Evolutionary conservation across 2,888 invertebrate species (phyloP), one percentile per base, ranked within the genome.

Genomic region (Hofmannophila pseudospretella): DNA sequence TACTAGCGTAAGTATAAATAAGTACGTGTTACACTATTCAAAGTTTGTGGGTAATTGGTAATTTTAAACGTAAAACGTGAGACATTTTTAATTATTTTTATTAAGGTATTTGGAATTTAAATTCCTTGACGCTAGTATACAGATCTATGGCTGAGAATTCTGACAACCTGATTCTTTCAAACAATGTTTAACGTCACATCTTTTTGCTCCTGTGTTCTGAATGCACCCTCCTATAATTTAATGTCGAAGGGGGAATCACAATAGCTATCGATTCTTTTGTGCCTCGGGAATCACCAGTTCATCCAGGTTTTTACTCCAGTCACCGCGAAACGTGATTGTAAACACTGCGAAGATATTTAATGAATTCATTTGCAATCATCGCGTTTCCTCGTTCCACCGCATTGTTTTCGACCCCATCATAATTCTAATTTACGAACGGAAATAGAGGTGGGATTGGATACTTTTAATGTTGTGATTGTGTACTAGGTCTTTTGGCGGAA

Each of bases 221-320:
- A 48, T 56, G 58, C 73, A 67, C 77, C 79, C 79, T 74, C 52
- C 59, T 68, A 67, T 76, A 76, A 77, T 77, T 78, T 72, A 75
- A 75, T 72, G 73, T 66, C 58, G 58, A 55, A 67, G 74, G 80
- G 77, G 72, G 71, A 52, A 70, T 67, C 67, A 78, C 80, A 79
- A 81, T 75, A 60, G 74, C 55, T 71, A 79, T 77, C 69, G 81
- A 78, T 78, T 70, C 72, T 58, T 71, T 70, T 70, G 65, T 68
- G 56, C 59, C 63, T 60, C 68, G 74, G 74, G 72, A 67, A 71
- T 71, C 65, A 67, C 44, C 59, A 62, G 63, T 66, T 59, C 60
- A 63, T 60, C 58, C 63, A 57, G 53, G 61, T 66, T 68, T 61
- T 69, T 68, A 60, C 66, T 52, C 54, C 66, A n/a, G 64, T 67